These are phyloP conservation scores for Drosophila prostipennis DNA, from an alignment of 2,888 invertebrate species.

Conservation along the genomic window DNA sequence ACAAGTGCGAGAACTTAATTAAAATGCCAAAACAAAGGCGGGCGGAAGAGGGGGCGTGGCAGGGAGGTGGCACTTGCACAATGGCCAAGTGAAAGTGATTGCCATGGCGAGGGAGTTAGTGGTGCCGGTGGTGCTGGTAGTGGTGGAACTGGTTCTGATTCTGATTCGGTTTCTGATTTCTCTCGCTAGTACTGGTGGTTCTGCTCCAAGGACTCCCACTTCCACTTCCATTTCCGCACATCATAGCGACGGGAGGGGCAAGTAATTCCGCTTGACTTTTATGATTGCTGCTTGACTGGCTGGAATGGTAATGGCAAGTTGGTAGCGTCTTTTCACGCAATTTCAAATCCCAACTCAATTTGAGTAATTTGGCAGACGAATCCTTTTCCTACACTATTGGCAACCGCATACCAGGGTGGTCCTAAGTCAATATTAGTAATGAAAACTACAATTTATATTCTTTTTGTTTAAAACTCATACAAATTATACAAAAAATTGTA, in stretches of 20 bases:
- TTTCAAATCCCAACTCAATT: conserved; percentile 79
- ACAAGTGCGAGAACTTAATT: conserved; percentile 80
- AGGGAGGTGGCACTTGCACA: conserved; percentile 53
- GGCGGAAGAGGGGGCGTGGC: neutral
- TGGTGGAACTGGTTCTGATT: conserved; percentile 16
- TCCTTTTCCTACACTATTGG: conserved; percentile 70
- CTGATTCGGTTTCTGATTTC: neutral
- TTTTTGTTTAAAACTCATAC: neutral
- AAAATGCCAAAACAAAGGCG: conserved; percentile 71
- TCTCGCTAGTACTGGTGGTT: conserved; percentile 15
- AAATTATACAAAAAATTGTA: too few relatives aligned
- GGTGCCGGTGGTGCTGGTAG: conserved; percentile 50
- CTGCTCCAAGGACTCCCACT: conserved; percentile 39
- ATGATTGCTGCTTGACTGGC: conserved; percentile 73
- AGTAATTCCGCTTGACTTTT: conserved; percentile 69
- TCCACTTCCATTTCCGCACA: conserved; percentile 48
- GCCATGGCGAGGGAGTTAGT: conserved; percentile 38
- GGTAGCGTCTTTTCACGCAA: conserved; percentile 72
- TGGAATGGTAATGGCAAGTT: conserved; percentile 57
- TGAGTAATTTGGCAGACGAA: conserved; percentile 77
- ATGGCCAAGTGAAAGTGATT: conserved; percentile 65
- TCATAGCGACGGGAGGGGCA: conserved; percentile 35
- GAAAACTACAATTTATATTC: neutral
- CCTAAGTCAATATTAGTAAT: too few relatives aligned
- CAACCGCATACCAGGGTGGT: conserved; percentile 2